A percentile compares a stretch with the other conserved stretches of the same genome.
These are phyloP conservation scores for Drosophila anceps DNA, from an alignment of 2,888 invertebrate species.

Conservation along the genomic window DNA sequence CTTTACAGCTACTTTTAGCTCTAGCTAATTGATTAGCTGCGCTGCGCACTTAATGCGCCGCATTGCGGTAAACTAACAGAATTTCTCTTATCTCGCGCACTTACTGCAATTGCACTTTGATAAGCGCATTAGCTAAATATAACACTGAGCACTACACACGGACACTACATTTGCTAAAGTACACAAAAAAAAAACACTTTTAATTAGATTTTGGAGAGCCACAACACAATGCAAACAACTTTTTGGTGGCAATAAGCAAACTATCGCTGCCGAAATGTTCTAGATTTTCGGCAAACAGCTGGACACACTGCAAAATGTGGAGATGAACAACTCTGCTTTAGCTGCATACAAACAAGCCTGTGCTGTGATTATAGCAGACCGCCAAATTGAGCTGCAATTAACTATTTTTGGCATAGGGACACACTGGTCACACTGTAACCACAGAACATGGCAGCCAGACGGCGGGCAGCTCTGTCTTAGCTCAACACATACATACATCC, in stretches of 20 bases:
- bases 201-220: neutral
- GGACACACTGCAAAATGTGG: neutral
- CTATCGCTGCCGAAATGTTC: neutral
- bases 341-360: neutral
- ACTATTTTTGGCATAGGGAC: neutral
- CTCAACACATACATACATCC: too few relatives aligned
- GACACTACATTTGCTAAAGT: neutral
- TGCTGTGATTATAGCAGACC: neutral
- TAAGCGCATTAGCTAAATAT: conserved; percentile 24
- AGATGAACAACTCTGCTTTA: neutral
- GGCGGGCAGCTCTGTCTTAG: too few relatives aligned
- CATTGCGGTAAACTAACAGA: conserved; percentile 8
- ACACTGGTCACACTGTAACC: neutral
- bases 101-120: conserved; percentile 25
- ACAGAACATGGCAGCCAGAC: neutral
- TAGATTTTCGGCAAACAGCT: neutral
- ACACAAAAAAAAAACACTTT: neutral
- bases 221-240: neutral
- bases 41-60: conserved; percentile 12
- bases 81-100: conserved; percentile 13
- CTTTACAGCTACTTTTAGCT: neutral
- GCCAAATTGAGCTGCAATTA: neutral
- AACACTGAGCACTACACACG: conserved; percentile 18
- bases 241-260: conserved; percentile 4
- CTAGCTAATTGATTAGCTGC: conserved; percentile 28